Evolutionary conservation across 1,140 invertebrate genomes (phyloP), one percentile per base, ranked within the genome.

Genomic region (Atta texana): DNA sequence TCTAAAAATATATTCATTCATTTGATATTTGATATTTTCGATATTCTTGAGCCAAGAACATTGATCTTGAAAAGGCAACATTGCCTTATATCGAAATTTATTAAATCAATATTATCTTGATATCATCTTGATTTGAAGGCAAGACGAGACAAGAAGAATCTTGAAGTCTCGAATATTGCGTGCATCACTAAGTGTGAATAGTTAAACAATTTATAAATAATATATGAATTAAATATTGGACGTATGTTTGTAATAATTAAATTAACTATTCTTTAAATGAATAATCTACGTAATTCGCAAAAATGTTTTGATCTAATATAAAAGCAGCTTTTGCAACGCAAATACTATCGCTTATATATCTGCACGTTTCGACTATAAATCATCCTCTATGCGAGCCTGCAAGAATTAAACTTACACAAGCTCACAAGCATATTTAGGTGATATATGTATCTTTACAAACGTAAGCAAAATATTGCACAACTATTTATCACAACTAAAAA

Each of bases 331-430:
- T 81, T 21, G 34, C n/a, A 39, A n/a, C 6, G 44, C 28, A 53
- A 53, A 39, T 39, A 68, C 63, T 44, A 21, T 8, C 31, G 16
- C 31, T 34, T 57, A n/a, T 31, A 14, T 44, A 69, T 31, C 44
- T 66, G 51, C 71, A 55, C n/a, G 53, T 28, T 64, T 34, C 14
- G 7, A 5, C 51, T 57, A 71, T 86, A 87, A 88, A 88, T 88
- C 76, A 76, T 59, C 34, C n/a, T 5, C 3, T 24, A 2, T 16
- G 12, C 69, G 16, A 55, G 14, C 51, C 28, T 57, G 63, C 0
- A 88, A 85, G 74, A 88, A 82, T 86, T 59, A 6, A 53, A 82
- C 44, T 55, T 51, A 49, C 12, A 28, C 24, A 31, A 39, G 39
- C 71, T 82, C 68, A 10, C 61, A 28, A 7, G 49, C 71, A 87